Percentiles rank a stretch among this genome's conserved stretches.
Evolutionary conservation across 2,797 vertebrate species (phyloP).

Genomic region (Kryptolebias ocellatus): DNA sequence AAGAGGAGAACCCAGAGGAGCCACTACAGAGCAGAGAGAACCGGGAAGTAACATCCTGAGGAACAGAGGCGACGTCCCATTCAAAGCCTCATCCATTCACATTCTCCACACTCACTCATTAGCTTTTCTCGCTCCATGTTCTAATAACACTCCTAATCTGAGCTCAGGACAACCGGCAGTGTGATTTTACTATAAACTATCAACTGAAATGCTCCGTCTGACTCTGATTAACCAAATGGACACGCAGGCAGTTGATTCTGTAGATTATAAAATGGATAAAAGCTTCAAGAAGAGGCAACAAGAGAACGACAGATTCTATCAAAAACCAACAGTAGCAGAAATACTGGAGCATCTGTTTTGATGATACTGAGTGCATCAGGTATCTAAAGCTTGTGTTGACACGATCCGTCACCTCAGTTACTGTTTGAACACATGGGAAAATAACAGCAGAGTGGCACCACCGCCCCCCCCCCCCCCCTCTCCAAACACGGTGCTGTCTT

Average conservation of each 20-base stretch:
- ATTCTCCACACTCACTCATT: slow-evolving; percentile 10
- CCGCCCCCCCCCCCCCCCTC: background rate
- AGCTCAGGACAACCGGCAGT: background rate
- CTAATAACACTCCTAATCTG: slow-evolving; percentile 1
- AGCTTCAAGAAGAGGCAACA: background rate
- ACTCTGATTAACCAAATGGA: background rate
- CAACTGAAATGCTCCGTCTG: too few species aligned
- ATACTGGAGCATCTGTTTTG: background rate
- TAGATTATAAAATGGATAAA: background rate
- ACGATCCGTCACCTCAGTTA: slow-evolving; percentile 17
- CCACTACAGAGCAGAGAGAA: slow-evolving; percentile 18
- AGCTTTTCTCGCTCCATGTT: background rate
- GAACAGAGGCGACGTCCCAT: slow-evolving; percentile 4
- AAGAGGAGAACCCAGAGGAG: slow-evolving; percentile 56
- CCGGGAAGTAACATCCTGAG: slow-evolving; percentile 4
- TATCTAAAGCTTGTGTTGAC: slow-evolving; percentile 19
- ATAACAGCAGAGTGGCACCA: slow-evolving; percentile 43
- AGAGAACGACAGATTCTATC: background rate
- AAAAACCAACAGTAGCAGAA: background rate
- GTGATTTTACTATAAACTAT: background rate
- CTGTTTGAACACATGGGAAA: slow-evolving; percentile 26
- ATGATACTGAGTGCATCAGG: background rate
- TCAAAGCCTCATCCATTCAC: slow-evolving; percentile 14
- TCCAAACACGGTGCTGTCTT: slow-evolving; percentile 51
- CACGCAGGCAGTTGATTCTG: background rate